phyloP scores from a whole-genome alignment of 2,888 invertebrate species.

The Lapara coniferarum region DNA sequence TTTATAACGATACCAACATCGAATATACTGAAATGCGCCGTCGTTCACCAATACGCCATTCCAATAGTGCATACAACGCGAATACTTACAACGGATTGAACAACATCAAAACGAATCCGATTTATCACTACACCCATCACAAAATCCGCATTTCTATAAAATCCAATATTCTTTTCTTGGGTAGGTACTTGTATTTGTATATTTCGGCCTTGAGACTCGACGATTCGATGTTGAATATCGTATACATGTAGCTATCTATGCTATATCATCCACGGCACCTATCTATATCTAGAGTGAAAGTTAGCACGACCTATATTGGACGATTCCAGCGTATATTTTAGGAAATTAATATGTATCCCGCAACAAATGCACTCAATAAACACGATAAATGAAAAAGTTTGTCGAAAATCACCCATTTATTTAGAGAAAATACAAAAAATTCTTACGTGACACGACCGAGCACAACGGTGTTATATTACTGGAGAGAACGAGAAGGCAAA shows the following conservation, averaged over 20 bases:
- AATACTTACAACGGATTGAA: constrained; percentile 49
- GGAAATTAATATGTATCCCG: constrained; percentile 50
- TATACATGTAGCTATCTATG: constrained; percentile 66
- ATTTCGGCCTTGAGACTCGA: constrained; percentile 82
- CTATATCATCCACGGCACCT: constrained; percentile 72
- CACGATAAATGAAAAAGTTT: constrained; percentile 55
- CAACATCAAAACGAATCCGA: constrained; percentile 43
- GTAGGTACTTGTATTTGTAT: constrained; percentile 74
- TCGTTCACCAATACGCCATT: constrained; percentile 58
- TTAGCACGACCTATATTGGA: constrained; percentile 77
- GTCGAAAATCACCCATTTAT: constrained; percentile 61
- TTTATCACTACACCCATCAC: constrained; percentile 46
- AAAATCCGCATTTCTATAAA: constrained; percentile 59
- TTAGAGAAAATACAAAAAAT: constrained; percentile 78
- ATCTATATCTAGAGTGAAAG: constrained; percentile 83
- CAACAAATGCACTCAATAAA: constrained; percentile 53
- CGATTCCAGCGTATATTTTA: constrained; percentile 46
- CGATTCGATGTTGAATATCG: constrained; percentile 80
- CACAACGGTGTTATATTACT: constrained; percentile 84
- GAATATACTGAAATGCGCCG: constrained; percentile 37
- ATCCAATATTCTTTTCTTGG: constrained; percentile 67
- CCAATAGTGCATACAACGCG: constrained; percentile 43
- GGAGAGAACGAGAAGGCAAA: constrained; percentile 76
- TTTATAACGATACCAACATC: constrained; percentile 45
- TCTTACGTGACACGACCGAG: constrained; percentile 84